These are phyloP conservation scores for Serinus canaria DNA, from an alignment of 2,113 vertebrate species.

Conservation along the genomic window DNA sequence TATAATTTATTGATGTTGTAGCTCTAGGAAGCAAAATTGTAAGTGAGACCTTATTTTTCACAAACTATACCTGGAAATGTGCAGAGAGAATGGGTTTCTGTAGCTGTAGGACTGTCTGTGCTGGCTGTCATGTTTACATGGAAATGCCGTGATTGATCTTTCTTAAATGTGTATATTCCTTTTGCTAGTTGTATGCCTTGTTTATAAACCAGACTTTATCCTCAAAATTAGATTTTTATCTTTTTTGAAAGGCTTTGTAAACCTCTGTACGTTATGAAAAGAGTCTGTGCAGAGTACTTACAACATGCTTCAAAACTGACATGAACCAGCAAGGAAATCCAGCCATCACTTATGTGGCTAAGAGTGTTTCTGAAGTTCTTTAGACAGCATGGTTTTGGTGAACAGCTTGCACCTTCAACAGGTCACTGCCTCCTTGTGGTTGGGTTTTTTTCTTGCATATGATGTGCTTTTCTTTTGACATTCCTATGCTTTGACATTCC, in stretches of 20 bases:
- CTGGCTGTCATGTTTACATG: not conserved
- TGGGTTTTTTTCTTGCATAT: not conserved
- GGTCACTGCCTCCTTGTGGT: fast-evolving
- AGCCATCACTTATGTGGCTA: not conserved
- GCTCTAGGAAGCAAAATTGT: not conserved
- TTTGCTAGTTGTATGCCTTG: not conserved
- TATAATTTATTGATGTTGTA: not conserved
- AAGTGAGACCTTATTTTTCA: not conserved
- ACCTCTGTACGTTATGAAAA: not conserved
- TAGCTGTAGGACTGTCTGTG: not conserved
- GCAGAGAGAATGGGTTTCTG: not conserved
- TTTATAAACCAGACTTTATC: not conserved
- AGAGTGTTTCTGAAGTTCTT: not conserved
- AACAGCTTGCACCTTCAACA: not conserved
- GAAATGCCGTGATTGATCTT: not conserved
- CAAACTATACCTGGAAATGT: not conserved
- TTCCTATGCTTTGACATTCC: not conserved
- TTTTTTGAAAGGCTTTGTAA: not conserved
- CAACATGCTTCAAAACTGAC: not conserved
- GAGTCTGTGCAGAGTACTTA: not conserved
- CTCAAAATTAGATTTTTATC: not conserved
- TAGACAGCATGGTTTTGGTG: not conserved
- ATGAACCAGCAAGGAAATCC: not conserved
- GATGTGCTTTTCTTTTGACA: not conserved
- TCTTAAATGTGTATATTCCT: not conserved